phyloP scores from a whole-genome alignment of 1,140 invertebrate species.

The Lutraria rhynchaena region DNA sequence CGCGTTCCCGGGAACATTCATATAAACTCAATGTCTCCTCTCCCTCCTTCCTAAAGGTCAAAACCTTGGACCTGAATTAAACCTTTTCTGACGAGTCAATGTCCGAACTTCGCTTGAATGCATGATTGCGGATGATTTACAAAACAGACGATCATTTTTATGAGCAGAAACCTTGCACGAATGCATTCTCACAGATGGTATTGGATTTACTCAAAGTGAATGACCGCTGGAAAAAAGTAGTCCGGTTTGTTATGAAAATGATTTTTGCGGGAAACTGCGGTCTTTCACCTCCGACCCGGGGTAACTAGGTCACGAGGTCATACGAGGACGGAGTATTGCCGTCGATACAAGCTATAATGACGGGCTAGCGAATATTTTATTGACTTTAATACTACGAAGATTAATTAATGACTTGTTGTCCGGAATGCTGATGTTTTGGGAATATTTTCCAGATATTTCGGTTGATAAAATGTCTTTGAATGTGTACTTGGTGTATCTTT shows the following conservation, averaged over 20 bases:
- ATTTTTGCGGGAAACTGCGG: constrained; percentile 14
- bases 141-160: constrained; percentile 38
- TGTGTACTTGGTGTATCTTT: too few relatives aligned
- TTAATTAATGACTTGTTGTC: too few relatives aligned
- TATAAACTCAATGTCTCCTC: too few relatives aligned
- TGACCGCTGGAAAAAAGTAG: constrained; percentile 40
- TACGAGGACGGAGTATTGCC: neutral
- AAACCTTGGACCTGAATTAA: constrained; percentile 1
- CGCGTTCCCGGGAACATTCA: too few relatives aligned
- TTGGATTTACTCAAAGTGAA: constrained; percentile 32
- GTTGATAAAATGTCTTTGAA: too few relatives aligned
- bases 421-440: too few relatives aligned
- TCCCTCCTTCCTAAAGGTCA: constrained; percentile 18
- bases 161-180: constrained; percentile 15
- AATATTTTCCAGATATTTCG: too few relatives aligned
- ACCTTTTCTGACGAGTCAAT: constrained; percentile 4
- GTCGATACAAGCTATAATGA: too few relatives aligned
- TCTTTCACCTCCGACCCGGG: constrained; percentile 34
- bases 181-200: constrained; percentile 19
- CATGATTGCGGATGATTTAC: constrained; percentile 5
- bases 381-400: too few relatives aligned
- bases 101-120: constrained; percentile 1
- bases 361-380: too few relatives aligned
- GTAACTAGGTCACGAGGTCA: constrained; percentile 16
- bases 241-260: constrained; percentile 46